Evolutionary conservation across 2,888 invertebrate species (phyloP), one percentile per base, ranked within the genome.

Genomic region (Parapristionchus giblindavisi): DNA sequence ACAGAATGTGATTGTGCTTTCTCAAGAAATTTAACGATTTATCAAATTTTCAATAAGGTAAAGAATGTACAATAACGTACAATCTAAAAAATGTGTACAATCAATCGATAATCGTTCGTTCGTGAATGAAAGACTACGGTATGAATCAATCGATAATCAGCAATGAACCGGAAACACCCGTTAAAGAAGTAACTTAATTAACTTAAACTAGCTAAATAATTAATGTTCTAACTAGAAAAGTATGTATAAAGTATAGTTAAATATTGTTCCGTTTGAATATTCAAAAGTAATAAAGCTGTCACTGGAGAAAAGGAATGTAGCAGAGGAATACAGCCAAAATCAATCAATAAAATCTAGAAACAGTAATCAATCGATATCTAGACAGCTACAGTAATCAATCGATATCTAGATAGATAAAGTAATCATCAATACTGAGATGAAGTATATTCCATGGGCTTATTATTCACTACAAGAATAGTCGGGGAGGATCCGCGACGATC

Each of bases 401-500:
- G n/a, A 6, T 24, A 56, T 34, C 21, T 36, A 21, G 21, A 40
- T 40, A 43, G 43, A 65, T 8, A 61, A 38, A 61, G 36, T 38
- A 61, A 3, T 27, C 40, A 43, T 71, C 58, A 71, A 40, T 71
- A 71, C 40, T 71, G 71, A 40, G 56, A 32, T 11, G 71, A 71
- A 32, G 58, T 32, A 61, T 73, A 73, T 27, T 73, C 73, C 51
- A 73, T 61, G 24, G 73, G 73, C 51, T 73, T 73, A 27, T 71
- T 71, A 32, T 73, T 73, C 14, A 73, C 73, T 14, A 73, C 61
- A 34, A 73, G 73, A 24, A 73, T 51, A 3, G 73, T 73, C n/a
- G 73, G 73, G 3, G 60, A 32, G 8, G 73, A 73, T 4, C 38
- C 29, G 38, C 51, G 29, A 27, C 34, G 73, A 27, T 34, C 73